These are phyloP conservation scores for Parazoanthus swiftii DNA, from an alignment of 92 coral and sea anemone genomes.

Conservation along the genomic window DNA sequence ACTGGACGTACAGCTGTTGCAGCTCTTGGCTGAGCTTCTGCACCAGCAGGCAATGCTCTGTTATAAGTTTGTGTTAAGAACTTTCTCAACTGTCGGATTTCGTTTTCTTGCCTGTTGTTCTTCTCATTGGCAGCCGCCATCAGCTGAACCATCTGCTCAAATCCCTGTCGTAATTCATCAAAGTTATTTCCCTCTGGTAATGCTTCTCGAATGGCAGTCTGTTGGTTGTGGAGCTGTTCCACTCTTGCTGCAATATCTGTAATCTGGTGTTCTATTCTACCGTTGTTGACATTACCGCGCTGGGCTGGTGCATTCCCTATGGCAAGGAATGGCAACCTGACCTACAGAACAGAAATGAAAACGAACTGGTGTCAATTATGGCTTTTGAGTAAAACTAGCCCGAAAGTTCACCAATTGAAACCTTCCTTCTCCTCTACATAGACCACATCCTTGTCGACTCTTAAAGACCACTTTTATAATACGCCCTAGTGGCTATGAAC, in stretches of 20 bases:
- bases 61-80: too few relatives aligned
- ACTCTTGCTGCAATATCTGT: not conserved
- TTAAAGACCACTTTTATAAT: too few relatives aligned
- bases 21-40: not conserved
- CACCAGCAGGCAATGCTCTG: not conserved
- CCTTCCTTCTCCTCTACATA: too few relatives aligned
- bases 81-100: not conserved
- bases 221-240: conserved; percentile 16
- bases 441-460: too few relatives aligned
- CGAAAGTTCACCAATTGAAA: not conserved
- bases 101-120: conserved; percentile 17
- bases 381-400: too few relatives aligned
- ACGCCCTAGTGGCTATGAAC: too few relatives aligned
- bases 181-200: conserved; percentile 9
- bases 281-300: not conserved
- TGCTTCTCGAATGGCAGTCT: conserved; percentile 19
- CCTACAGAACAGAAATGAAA: not conserved
- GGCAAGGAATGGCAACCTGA: conserved; percentile 25
- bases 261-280: conserved; percentile 26
- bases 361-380: not conserved
- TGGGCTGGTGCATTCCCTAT: conserved; percentile 19
- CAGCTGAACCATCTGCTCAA: not conserved
- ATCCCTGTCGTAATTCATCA: not conserved
- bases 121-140: conserved; percentile 24
- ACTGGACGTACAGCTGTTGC: not conserved